Evolutionary conservation across 1,140 invertebrate genomes (phyloP).

Genomic region (Dendroctonus ponderosae): DNA sequence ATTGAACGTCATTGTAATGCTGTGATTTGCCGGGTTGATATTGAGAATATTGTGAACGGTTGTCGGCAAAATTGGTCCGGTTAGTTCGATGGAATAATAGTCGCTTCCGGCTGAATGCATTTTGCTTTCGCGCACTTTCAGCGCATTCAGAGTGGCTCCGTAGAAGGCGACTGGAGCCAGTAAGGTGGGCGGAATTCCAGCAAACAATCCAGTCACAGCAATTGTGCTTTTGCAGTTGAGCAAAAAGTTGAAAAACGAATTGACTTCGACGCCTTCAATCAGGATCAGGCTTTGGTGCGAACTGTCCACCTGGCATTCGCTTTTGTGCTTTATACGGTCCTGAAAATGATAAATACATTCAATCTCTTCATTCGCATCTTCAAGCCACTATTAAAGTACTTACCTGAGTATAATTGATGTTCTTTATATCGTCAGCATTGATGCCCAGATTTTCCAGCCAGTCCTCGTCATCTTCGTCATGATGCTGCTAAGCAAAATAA

Average conservation of each 20-base stretch:
- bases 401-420: conserved; percentile 71
- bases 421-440: conserved; percentile 71
- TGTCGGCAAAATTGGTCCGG: conserved; percentile 77
- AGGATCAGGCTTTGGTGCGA: conserved; percentile 75
- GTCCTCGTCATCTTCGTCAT: conserved; percentile 65
- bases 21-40: conserved; percentile 60
- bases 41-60: conserved; percentile 70
- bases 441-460: conserved; percentile 79
- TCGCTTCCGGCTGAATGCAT: conserved; percentile 66
- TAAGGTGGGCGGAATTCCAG: conserved; percentile 89
- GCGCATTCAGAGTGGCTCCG: conserved; percentile 73
- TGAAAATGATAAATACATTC: conserved; percentile 43
- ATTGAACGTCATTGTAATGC: conserved; percentile 65
- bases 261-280: conserved; percentile 77
- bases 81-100: conserved; percentile 76
- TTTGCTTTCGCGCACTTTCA: conserved; percentile 73
- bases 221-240: conserved; percentile 82
- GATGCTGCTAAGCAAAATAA: conserved; percentile 32
- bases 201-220: conserved; percentile 70
- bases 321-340: conserved; percentile 56
- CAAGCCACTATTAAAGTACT: neutral
- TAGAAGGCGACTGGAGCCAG: conserved; percentile 85
- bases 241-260: conserved; percentile 88
- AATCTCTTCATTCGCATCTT: too few species aligned
- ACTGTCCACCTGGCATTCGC: conserved; percentile 66